Base-by-base conservation (phyloP, 2,797 vertebrate species). In the Pseudochirops cupreus region DNA sequence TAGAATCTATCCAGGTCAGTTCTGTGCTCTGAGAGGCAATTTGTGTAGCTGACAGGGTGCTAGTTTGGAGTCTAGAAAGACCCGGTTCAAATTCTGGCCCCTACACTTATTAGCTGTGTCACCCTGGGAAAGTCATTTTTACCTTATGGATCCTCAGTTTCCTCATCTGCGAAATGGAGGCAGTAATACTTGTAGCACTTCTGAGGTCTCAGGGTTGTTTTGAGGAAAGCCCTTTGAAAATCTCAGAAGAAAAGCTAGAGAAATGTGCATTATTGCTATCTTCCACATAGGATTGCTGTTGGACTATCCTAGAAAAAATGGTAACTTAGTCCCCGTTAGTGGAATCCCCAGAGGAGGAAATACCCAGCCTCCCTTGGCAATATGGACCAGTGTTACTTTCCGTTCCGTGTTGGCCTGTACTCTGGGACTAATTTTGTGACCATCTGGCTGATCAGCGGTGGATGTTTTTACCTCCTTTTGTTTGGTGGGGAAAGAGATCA, bases 311-410 rank as follows among this genome's bases (percentile, higher is more conserved):
- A 46, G 90, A 97, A 92, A 53, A 1, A 90, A n/a, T 67, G 13
- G 92, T 92, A 93, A 56, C 93, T 93, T 96, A 92, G 95, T 67
- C 62, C 90, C 58, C 95, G 14, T 95, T 93, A 96, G n/a, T 87
- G 93, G 94, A 91, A 33, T 95, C 56, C 91, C 94, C 74, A 92
- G 59, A 96, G 55, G 91, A 94, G 90, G 74, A 95, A 97, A 94
- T 93, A 9, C 46, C 46, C 90, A 95, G 33, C 91, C 13, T 93
- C 52, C 55, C 56, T 87, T 94, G 93, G 82, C 91, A 92, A 39
- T 94, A 94, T 93, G 50, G 50, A 90, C 21, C 39, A 90, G 82
- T 95, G 92, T 90, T 94, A 94, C 62, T 94, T 94, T 96, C 18
- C 96, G 67, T 94, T 95, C 39, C 24, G 92, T 93, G 56, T 94